Evolutionary conservation across 2,888 invertebrate species (phyloP), one percentile per base, ranked within the genome.

Genomic region (Phengaris arion): DNA sequence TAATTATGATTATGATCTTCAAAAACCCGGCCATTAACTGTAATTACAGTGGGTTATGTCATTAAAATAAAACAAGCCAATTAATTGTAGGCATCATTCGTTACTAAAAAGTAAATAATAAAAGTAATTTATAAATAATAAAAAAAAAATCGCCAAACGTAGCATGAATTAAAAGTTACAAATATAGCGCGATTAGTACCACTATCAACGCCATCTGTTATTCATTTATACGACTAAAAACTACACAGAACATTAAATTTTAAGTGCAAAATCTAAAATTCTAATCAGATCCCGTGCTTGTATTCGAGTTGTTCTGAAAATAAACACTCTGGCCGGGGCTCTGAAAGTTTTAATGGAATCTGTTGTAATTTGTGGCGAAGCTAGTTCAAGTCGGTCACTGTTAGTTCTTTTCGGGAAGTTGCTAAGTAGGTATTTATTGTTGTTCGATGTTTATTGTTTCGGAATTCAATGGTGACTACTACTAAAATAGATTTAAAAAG

Each of bases 351-450:
- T 64, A 64, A 64, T 64, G 64, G 64, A 64, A 64, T 64, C 35
- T 22, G 64, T 64, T 64, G 64, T 64, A 64, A 64, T 64, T 64
- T 64, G 64, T 64, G 64, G 64, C 13, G 12, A 35, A 13, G 64
- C 35, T 59, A 45, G 64, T 10, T 6, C 10, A 64, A 64, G 12
- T 35, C 35, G 64, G 64, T 64, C 64, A 64, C 64, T 64, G 64
- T 64, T 64, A 64, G 64, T 64, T 64, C 64, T 64, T 64, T 52
- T 64, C 35, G 35, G 64, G 64, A 45, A 64, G 64, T 64, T 12
- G 64, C 45, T 64, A 64, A 64, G 64, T 64, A 64, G 64, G 64
- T 64, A 64, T 64, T 64, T 64, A 64, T 64, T 64, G 64, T 64
- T 35, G 64, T 64, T 64, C 45, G 64, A 64, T 64, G 64, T 64